Conservation (phyloP, 1,140 invertebrate genomes). For the Apis cerana region DNA sequence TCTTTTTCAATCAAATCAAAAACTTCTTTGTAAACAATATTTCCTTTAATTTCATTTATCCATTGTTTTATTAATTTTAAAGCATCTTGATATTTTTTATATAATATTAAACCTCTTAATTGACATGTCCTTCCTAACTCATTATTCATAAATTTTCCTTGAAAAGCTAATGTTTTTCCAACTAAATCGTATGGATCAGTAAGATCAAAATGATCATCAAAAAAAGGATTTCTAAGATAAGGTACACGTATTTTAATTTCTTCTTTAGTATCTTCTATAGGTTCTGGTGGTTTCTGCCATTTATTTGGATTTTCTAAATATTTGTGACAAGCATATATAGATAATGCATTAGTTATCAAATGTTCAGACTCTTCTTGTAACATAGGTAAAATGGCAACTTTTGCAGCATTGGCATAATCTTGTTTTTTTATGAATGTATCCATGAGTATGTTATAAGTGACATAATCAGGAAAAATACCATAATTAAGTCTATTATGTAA, state of each 20-base stretch:
- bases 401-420: constrained; percentile 87
- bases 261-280: constrained; percentile 81
- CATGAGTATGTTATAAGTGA: constrained; percentile 90
- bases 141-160: constrained; percentile 82
- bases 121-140: constrained; percentile 84
- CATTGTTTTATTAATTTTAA: constrained; percentile 76
- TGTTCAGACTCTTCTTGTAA: constrained; percentile 93
- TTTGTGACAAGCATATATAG: constrained; percentile 88
- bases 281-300: constrained; percentile 80
- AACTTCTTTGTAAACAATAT: constrained; percentile 77
- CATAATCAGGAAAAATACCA: constrained; percentile 93
- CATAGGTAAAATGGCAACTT: constrained; percentile 90
- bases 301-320: constrained; percentile 84
- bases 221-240: constrained; percentile 90
- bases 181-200: constrained; percentile 85
- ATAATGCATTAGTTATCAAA: constrained; percentile 86
- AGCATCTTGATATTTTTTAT: constrained; percentile 86
- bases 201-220: constrained; percentile 94
- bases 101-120: constrained; percentile 86
- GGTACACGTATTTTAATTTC: constrained; percentile 89
- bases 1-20: constrained; percentile 76
- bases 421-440: constrained; percentile 88
- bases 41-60: constrained; percentile 63
- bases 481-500: constrained; percentile 92
- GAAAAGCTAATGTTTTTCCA: constrained; percentile 89